Evolutionary conservation across 2,888 invertebrate species (phyloP).

Genomic region (Eumerus sabulonum): DNA sequence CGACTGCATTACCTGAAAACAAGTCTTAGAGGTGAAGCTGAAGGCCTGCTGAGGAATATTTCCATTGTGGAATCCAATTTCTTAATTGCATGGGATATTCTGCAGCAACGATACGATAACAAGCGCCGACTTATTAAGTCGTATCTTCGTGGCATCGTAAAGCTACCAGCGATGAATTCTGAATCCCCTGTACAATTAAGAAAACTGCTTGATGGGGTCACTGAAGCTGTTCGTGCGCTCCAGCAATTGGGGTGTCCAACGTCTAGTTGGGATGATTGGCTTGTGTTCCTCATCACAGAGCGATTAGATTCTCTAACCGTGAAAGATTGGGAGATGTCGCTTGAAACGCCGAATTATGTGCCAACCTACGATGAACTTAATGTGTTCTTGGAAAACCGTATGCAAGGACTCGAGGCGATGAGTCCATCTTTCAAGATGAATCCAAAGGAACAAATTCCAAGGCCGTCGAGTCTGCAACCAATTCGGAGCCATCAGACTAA

Average conservation of each 20-base stretch:
- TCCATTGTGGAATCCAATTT: too few species aligned
- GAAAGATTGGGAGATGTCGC: constrained; percentile 53
- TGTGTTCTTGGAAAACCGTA: constrained; percentile 41
- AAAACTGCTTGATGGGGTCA: constrained; percentile 26
- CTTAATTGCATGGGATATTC: too few species aligned
- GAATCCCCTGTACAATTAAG: not conserved
- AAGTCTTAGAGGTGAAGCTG: too few species aligned
- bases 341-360: too few species aligned
- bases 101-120: too few species aligned
- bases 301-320: constrained; percentile 29
- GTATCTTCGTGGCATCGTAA: not conserved
- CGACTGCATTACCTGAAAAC: too few species aligned
- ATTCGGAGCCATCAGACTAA: constrained; percentile 39
- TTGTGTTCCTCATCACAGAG: constrained; percentile 37
- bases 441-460: too few species aligned
- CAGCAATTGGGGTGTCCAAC: constrained; percentile 38
- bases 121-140: too few species aligned
- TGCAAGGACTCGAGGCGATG: constrained; percentile 44
- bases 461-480: too few species aligned
- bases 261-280: constrained; percentile 43
- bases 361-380: too few species aligned
- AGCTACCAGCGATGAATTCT: too few species aligned
- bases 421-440: constrained; percentile 1
- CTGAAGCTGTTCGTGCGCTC: constrained; percentile 42
- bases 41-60: too few species aligned